These are phyloP conservation scores for Threskiornis aethiopicus DNA, from an alignment of 2,797 vertebrate genomes.

Conservation along the genomic window DNA sequence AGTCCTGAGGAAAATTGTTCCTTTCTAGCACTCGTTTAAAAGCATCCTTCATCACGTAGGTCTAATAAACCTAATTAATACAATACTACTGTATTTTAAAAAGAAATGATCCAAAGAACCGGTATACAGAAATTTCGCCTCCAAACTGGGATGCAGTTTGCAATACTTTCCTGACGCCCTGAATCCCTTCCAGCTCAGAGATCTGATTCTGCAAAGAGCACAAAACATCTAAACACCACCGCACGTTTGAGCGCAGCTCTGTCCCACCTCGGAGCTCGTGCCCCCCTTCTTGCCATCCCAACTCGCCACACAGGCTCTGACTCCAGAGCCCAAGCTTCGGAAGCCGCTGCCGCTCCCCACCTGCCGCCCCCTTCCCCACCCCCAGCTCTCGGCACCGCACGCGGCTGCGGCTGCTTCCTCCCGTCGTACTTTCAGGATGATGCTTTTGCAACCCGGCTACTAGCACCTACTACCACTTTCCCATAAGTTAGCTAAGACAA, in stretches of 20 bases:
- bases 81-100: background rate
- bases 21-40: background rate
- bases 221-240: background rate
- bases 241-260: rapidly evolving
- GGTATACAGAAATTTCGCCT: background rate
- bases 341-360: background rate
- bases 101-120: rapidly evolving
- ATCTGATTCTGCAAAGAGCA: background rate
- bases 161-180: background rate
- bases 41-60: rapidly evolving
- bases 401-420: background rate
- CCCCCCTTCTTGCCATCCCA: rapidly evolving
- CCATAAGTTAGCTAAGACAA: too few relatives aligned
- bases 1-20: background rate
- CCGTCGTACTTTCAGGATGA: rapidly evolving
- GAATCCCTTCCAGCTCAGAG: too few relatives aligned
- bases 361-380: background rate
- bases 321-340: rapidly evolving
- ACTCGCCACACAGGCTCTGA: rapidly evolving
- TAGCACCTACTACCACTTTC: background rate
- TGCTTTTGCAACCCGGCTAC: background rate
- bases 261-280: too few relatives aligned
- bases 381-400: background rate
- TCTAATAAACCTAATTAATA: background rate
- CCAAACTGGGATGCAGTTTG: too few relatives aligned